Evolutionary conservation across 2,888 invertebrate species (phyloP).

Genomic region (Tholera decimalis): DNA sequence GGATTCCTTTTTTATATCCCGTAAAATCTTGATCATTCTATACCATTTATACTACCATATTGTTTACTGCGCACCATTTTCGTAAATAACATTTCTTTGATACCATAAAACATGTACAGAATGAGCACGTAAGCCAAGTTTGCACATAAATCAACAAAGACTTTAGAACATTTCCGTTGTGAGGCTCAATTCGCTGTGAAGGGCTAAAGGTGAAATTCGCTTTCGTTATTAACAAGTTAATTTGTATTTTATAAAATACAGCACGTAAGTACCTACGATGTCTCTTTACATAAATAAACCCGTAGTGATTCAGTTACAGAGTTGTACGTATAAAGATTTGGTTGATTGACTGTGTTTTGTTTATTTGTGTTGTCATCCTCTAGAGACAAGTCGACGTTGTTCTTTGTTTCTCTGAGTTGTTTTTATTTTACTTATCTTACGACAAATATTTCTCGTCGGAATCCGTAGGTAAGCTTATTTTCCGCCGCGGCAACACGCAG

Average conservation of each 20-base stretch:
- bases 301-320: slow-evolving; percentile 47
- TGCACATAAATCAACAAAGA: slow-evolving; percentile 68
- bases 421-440: slow-evolving; percentile 64
- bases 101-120: slow-evolving; percentile 53
- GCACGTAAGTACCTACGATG: slow-evolving; percentile 22
- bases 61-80: slow-evolving; percentile 34
- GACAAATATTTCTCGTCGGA: slow-evolving; percentile 39
- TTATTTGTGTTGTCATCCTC: slow-evolving; percentile 64
- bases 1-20: background rate
- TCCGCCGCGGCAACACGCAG: background rate
- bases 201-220: slow-evolving; percentile 57
- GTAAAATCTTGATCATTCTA: no score
- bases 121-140: slow-evolving; percentile 64
- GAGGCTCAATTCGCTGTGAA: slow-evolving; percentile 42
- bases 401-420: slow-evolving; percentile 57
- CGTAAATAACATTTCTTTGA: slow-evolving; percentile 60
- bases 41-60: no score
- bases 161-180: slow-evolving; percentile 60
- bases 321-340: slow-evolving; percentile 59
- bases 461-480: slow-evolving; percentile 30
- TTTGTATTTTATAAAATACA: slow-evolving; percentile 57
- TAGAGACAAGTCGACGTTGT: slow-evolving; percentile 56
- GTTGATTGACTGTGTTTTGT: slow-evolving; percentile 68
- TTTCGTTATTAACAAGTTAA: slow-evolving; percentile 58
- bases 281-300: slow-evolving; percentile 25